Percentiles rank a stretch among this genome's conserved stretches.
These are phyloP conservation scores for Oenanthe oenanthe DNA, from an alignment of 2,113 vertebrate species.

Conservation along the genomic window DNA sequence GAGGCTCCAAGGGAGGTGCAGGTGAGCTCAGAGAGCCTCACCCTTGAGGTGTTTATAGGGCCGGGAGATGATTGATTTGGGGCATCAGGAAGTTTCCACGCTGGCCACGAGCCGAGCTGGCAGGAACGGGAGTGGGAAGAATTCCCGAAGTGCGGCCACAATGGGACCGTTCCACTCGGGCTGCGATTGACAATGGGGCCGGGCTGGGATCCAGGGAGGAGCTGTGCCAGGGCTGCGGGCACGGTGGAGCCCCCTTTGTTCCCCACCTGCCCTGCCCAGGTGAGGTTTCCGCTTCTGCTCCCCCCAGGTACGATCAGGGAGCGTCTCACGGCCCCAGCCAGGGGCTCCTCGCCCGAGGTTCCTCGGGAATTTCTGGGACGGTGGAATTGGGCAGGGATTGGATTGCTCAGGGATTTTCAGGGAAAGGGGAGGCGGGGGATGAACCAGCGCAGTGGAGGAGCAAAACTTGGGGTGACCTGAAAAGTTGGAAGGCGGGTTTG, in stretches of 20 bases:
- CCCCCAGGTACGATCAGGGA: fast-evolving
- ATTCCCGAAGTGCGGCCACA: not conserved
- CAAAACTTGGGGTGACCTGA: not conserved
- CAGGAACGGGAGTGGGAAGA: not conserved
- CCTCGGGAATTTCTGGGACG: fast-evolving
- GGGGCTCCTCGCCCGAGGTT: fast-evolving
- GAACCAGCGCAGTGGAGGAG: fast-evolving
- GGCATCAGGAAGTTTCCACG: not conserved
- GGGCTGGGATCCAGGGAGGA: not conserved
- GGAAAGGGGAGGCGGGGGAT: not conserved
- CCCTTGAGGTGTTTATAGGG: fast-evolving
- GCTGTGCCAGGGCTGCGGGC: not conserved
- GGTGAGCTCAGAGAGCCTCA: not conserved
- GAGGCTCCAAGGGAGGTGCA: not conserved
- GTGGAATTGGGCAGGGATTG: not conserved
- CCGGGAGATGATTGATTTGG: not conserved
- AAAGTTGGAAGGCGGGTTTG: not conserved
- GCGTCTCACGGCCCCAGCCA: fast-evolving
- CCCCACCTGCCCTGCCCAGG: not conserved
- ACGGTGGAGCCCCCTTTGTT: not conserved
- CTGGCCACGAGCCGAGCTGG: not conserved
- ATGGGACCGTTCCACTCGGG: not conserved
- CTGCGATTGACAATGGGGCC: not conserved
- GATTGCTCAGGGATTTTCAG: not conserved
- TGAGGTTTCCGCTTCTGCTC: fast-evolving